Conservation (phyloP, 2,113 vertebrate genomes). For the Lathamus discolor region DNA sequence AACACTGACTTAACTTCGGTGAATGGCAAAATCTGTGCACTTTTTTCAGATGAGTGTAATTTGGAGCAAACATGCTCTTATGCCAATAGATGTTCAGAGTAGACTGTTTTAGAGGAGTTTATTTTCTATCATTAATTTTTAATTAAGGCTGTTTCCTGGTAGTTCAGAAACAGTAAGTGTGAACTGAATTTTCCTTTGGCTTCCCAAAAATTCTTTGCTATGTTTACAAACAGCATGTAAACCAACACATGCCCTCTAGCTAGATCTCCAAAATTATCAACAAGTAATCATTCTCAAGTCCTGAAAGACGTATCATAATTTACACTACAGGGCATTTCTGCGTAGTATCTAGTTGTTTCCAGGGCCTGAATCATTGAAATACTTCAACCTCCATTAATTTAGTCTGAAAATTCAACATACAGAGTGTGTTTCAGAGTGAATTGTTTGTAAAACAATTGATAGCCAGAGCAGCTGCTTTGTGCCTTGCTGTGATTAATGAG, state of each 20-base stretch:
- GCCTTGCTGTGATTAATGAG: neutral
- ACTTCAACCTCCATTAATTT: neutral
- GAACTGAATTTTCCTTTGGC: neutral
- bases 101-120: neutral
- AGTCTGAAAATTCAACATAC: neutral
- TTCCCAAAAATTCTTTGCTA: neutral
- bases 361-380: neutral
- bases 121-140: neutral
- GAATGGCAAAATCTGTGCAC: neutral
- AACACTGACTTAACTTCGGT: neutral
- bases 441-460: neutral
- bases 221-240: neutral
- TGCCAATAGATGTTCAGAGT: neutral
- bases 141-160: neutral
- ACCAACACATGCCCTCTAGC: neutral
- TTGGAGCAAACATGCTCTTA: neutral
- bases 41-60: neutral
- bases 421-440: neutral
- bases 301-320: neutral
- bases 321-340: neutral
- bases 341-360: neutral
- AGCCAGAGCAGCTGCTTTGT: neutral
- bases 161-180: neutral
- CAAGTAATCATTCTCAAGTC: neutral
- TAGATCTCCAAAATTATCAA: neutral